These are phyloP conservation scores for Helostoma temminkii DNA, from an alignment of 2,797 vertebrate species.

Conservation along the genomic window DNA sequence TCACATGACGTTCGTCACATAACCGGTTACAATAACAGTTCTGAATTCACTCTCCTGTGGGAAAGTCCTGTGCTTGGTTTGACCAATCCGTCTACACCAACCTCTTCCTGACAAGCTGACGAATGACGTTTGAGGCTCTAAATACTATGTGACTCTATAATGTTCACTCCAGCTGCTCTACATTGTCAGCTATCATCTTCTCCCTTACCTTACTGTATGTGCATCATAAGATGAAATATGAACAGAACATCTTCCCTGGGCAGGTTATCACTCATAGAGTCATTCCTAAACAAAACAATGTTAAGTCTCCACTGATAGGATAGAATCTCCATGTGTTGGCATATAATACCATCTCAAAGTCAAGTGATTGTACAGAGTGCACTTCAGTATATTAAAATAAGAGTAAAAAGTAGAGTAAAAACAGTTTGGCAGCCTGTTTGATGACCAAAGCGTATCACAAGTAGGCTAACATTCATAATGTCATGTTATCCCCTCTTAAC, in stretches of 20 bases:
- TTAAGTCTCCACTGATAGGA: background rate
- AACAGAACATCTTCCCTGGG: background rate
- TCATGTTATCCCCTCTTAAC: slow-evolving; percentile 33
- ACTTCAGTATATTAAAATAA: slow-evolving; percentile 8
- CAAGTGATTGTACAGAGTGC: slow-evolving; percentile 1
- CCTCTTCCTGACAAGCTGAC: no score
- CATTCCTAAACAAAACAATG: background rate
- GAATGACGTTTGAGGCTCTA: no score
- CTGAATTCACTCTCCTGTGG: no score
- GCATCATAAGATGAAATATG: background rate
- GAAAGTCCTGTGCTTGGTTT: no score
- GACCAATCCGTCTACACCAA: no score
- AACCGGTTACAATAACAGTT: no score
- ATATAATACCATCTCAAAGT: slow-evolving; percentile 19
- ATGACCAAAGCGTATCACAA: slow-evolving; percentile 22
- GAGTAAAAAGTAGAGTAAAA: slow-evolving; percentile 14
- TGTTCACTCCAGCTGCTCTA: no score
- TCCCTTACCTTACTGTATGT: background rate
- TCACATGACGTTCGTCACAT: no score
- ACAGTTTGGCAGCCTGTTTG: slow-evolving; percentile 10
- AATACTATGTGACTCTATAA: no score
- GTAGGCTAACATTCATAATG: slow-evolving; percentile 25
- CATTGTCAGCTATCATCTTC: background rate
- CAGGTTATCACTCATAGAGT: background rate
- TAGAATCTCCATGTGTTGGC: background rate